Evolutionary conservation across 64 coral and sea anemone species (phyloP).

Genomic region (Stichodactyla helianthus): DNA sequence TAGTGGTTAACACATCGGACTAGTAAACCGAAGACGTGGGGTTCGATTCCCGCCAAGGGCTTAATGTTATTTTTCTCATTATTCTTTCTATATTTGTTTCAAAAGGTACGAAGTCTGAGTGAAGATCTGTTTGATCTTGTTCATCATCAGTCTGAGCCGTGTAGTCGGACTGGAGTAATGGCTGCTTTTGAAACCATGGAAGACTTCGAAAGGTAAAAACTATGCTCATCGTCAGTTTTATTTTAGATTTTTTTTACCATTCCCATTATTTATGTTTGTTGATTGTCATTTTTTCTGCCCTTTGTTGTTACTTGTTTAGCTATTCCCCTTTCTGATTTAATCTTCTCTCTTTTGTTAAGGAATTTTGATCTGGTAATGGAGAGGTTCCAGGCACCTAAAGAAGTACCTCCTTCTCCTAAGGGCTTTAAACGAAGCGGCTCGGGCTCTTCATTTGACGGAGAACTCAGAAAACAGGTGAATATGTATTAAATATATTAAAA

Average conservation of each 20-base stretch:
- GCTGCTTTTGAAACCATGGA: constrained; percentile 73
- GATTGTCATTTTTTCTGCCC: not conserved
- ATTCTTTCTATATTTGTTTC: not conserved
- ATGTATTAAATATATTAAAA: no score
- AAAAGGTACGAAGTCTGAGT: constrained; percentile 87
- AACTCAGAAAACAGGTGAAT: not conserved
- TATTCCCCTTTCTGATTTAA: no score
- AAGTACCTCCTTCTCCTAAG: not conserved
- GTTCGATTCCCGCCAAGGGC: no score
- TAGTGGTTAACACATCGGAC: no score
- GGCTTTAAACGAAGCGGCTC: not conserved
- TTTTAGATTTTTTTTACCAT: no score
- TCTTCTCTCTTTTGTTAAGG: not conserved
- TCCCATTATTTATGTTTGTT: not conserved
- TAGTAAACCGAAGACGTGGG: no score
- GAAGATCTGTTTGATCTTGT: constrained; percentile 86
- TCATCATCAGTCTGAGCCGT: constrained; percentile 55
- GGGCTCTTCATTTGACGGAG: not conserved
- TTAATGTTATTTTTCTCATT: no score
- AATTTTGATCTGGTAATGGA: constrained; percentile 2
- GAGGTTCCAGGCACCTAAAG: not conserved
- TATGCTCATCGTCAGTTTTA: not conserved
- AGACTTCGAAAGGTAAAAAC: constrained; percentile 79
- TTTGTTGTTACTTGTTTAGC: no score
- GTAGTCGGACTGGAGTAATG: constrained; percentile 92